These are phyloP conservation scores for Ammodytes marinus DNA, from an alignment of 2,113 vertebrate genomes.

Conservation along the genomic window DNA sequence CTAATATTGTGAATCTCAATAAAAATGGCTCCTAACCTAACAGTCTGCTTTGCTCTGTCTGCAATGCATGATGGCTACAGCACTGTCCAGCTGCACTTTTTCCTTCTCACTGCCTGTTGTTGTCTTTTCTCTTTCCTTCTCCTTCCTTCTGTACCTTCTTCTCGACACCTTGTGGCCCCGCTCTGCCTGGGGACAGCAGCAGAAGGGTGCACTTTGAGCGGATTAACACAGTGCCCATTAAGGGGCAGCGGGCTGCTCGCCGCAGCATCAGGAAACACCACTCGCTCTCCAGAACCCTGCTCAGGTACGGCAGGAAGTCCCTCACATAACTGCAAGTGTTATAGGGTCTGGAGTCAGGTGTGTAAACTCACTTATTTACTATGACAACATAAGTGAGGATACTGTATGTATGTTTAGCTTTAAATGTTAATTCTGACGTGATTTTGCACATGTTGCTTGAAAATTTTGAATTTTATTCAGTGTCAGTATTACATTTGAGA, in stretches of 20 bases:
- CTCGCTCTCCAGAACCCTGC: slow-evolving; percentile 94
- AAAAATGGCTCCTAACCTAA: slow-evolving; percentile 29
- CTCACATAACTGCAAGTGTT: slow-evolving; percentile 14
- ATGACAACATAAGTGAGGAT: slow-evolving; percentile 2
- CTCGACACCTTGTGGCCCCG: slow-evolving; percentile 38
- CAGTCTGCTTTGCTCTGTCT: slow-evolving; percentile 58
- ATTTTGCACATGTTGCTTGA: slow-evolving; percentile 3
- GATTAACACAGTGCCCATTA: slow-evolving; percentile 94
- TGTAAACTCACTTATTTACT: slow-evolving; percentile 1
- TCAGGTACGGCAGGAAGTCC: slow-evolving; percentile 89
- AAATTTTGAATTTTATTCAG: neutral
- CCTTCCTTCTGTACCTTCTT: slow-evolving; percentile 39
- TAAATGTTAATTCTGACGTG: neutral
- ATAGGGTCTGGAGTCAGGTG: slow-evolving; percentile 5
- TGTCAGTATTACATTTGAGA: neutral
- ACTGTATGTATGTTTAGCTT: neutral
- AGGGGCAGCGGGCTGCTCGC: slow-evolving; percentile 89
- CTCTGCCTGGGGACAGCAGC: slow-evolving; percentile 85
- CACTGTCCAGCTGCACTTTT: slow-evolving; percentile 67
- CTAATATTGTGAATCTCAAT: slow-evolving; percentile 28
- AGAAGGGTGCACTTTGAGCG: slow-evolving; percentile 94
- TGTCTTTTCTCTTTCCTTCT: slow-evolving; percentile 72
- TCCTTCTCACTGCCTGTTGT: slow-evolving; percentile 76
- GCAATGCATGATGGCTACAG: slow-evolving; percentile 60
- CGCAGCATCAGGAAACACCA: slow-evolving; percentile 90